Base-by-base conservation (phyloP, 2,888 invertebrate species). In the Sthenelais limicola region DNA sequence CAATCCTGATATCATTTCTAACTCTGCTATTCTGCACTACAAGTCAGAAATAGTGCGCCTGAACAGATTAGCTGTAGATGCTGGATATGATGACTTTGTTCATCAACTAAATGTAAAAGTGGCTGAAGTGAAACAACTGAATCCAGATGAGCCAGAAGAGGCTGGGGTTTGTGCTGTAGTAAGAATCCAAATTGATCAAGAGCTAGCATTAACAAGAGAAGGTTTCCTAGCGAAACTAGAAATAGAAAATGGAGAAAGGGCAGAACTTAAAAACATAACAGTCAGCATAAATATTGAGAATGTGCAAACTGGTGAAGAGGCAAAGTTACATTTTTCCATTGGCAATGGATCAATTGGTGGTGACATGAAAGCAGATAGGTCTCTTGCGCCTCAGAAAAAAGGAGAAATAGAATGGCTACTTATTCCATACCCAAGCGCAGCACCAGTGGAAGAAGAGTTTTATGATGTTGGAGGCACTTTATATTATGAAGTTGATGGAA, bases 381-480 rank as follows among this genome's bases (percentile, higher is more conserved):
- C 56, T 12, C 18, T 56, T 32, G 32, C 56, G 33, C 30, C 33
- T 32, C 56, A 56, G 26, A 30, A 43, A 15, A 15, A 48, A 21
- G 80, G 80, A 5, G 74, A 70, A 12, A 73, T 77, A 48, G 76
- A 77, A 9, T 82, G 82, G 82, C 67, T 82, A 12, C 80, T 82
- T 35, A 75, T 81, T 1, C 81, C 82, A 30, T 81, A 81, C 67
- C 77, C 80, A 5, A 56, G 43, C n/a, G 81, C 82, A 30, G 82
- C 82, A 21, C 73, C 77, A 58, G 35, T 70, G 35, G 75, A 76
- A 21, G 80, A 79, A 43, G 76, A 73, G 0, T 54, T 73, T 43
- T 81, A 80, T 74, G 78, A 79, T 43, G 76, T 82, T n/a, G 79
- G 80, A 7, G 82, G 82, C 15, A 73, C 70, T 0, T 74, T 82